Evolutionary conservation across 2,888 invertebrate species (phyloP), one percentile per base, ranked within the genome.

Genomic region (Caenorhabditis angaria): DNA sequence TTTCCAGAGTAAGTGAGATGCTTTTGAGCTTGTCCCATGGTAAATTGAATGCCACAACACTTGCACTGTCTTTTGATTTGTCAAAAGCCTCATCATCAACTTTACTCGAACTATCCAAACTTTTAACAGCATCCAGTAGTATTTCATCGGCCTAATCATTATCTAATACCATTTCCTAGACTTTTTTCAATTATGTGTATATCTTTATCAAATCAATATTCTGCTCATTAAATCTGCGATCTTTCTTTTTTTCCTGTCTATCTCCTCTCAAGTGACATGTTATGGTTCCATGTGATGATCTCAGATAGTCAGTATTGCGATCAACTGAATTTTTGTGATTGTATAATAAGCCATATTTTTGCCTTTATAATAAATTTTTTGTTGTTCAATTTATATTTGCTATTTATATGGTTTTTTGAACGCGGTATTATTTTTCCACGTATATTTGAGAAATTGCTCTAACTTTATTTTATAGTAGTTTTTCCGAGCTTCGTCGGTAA

Each of bases 1-100:
- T 28, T 65, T 70, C 35, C 66, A 72, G 72, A 61, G 56, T 64
- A 27, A 61, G 72, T 48, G 64, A 67, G 20, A 57, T 54, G 6
- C 59, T 72, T 14, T 54, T 72, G 32, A 65, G 28, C 1, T 25
- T 65, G 1, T 55, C 61, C 0, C 51, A 58, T 6, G 58, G 65
- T 0, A 65, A 51, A 41, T 47, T 72, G 4, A 24, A 28, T 25
- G 35, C 24, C 14, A 27, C 53, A 18, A 55, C 64, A 0, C 61
- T 64, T 1, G 22, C 25, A 0, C 41, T 72, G 0, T 47, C 64
- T 1, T 72, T 64, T 20, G 72, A 72, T 41, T 57, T 72, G 14
- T 25, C 67, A 1, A 61, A 18, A 2, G 41, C 27, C 35, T 24
- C 58, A n/a, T 20, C 54, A 14, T 27, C 54, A 14, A 24, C 22